phyloP scores from a whole-genome alignment of 2,888 invertebrate species.

The Dendrolimus houi region DNA sequence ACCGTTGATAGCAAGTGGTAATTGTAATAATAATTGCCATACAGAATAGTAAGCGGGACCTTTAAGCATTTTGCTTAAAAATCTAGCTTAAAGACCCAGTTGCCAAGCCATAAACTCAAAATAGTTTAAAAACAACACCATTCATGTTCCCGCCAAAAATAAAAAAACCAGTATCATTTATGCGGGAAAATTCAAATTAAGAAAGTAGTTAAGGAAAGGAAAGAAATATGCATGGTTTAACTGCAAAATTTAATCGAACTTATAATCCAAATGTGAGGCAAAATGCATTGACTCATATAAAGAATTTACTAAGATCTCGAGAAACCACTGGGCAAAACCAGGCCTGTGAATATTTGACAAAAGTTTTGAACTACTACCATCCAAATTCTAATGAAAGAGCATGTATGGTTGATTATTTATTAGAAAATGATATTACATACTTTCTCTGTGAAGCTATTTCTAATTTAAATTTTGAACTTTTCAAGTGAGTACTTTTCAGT shows the following conservation, averaged over 20 bases:
- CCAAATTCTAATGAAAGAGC: slow-evolving; percentile 39
- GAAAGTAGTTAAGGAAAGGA: too few relatives aligned
- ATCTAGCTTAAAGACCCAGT: too few relatives aligned
- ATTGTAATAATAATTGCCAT: too few relatives aligned
- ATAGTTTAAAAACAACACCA: too few relatives aligned
- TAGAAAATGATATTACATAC: slow-evolving; percentile 59
- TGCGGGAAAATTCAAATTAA: too few relatives aligned
- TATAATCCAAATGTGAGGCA: slow-evolving; percentile 57
- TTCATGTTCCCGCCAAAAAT: too few relatives aligned
- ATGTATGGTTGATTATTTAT: slow-evolving; percentile 48
- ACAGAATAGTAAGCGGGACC: too few relatives aligned
- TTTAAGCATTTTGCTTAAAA: too few relatives aligned
- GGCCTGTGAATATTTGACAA: slow-evolving; percentile 56
- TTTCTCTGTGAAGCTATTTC: slow-evolving; percentile 65
- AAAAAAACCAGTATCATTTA: too few relatives aligned
- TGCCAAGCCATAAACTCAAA: too few relatives aligned
- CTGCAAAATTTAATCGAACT: slow-evolving; percentile 46
- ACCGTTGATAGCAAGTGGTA: too few relatives aligned
- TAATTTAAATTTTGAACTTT: slow-evolving; percentile 56
- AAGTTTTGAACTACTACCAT: slow-evolving; percentile 48
- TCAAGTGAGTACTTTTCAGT: slow-evolving; percentile 33
- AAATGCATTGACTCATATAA: slow-evolving; percentile 59
- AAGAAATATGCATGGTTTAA: background rate
- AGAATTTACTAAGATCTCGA: slow-evolving; percentile 54
- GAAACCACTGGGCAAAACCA: slow-evolving; percentile 54